Base-by-base conservation (phyloP, 2,888 invertebrate genomes). In the Erpobdella octoculata region DNA sequence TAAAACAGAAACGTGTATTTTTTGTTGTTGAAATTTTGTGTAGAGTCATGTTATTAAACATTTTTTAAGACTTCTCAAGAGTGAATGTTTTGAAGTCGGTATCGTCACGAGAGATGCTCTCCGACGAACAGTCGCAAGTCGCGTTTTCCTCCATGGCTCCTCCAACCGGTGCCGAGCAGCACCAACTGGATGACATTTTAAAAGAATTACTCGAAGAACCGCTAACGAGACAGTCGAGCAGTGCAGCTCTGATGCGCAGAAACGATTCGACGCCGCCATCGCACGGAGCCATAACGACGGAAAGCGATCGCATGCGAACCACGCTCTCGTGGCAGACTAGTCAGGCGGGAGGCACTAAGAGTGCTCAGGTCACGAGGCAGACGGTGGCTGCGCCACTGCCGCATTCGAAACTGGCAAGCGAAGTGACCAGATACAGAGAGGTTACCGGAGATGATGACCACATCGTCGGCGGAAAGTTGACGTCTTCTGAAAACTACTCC, bases 141-240 rank as follows among this genome's bases (percentile, higher is more conserved):
- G n/a, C 31, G n/a, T 35, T 9, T 35, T 8, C 62, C 62, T 33
- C 62, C n/a, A n/a, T 35, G 6, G n/a, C 62, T 62, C n/a, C 66
- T 58, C 69, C 48, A 28, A 69, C 35, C 36, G 21, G n/a, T 33
- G 58, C 46, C 15, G 74, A 75, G 25, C 74, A 75, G 66, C 68
- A 71, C 21, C 80, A 82, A 75, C 75, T 82, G 37, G 82, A 82
- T 76, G 80, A 80, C 62, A 79, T 82, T 70, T 75, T 82, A 36
- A 80, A 79, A 73, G 81, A 82, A 75, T 75, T 82, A 72, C 78
- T 82, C 59, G 79, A 79, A 38, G 80, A 81, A 58, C 79, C 79
- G 74, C 25, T 37, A 8, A 2, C 25, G 15, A 18, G 3, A 9
- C 12, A 62, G 8, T 38, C 61, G 9, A 38, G 33, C 37, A 36